Evolutionary conservation across 2,888 invertebrate species (phyloP).

Genomic region (Molanna angustata): DNA sequence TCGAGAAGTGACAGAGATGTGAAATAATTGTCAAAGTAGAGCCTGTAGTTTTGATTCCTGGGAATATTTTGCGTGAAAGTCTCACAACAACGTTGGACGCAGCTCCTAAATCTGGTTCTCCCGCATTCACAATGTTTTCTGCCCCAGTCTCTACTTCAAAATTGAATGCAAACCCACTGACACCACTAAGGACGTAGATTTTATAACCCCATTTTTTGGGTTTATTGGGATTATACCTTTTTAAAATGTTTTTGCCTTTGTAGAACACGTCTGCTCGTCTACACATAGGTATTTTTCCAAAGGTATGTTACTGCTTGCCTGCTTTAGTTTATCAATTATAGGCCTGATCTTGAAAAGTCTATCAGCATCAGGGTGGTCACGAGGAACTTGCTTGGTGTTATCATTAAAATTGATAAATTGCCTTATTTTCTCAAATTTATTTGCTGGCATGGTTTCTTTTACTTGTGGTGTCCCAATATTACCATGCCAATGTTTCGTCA

Average conservation of each 20-base stretch:
- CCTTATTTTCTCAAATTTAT: slow-evolving; percentile 4
- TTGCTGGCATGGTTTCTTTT: slow-evolving; percentile 1
- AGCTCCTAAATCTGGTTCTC: slow-evolving; percentile 2
- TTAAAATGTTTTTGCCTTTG: slow-evolving; percentile 1
- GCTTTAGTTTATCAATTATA: background rate
- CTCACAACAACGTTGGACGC: slow-evolving; percentile 4
- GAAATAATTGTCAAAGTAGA: slow-evolving; percentile 1
- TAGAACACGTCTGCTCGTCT: slow-evolving; percentile 1
- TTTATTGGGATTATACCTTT: slow-evolving; percentile 1
- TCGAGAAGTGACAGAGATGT: background rate
- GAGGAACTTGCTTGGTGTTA: background rate
- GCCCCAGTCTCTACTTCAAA: slow-evolving; percentile 1
- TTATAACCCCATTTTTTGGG: slow-evolving; percentile 1
- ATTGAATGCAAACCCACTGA: slow-evolving; percentile 2
- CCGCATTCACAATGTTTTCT: background rate
- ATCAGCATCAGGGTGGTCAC: background rate
- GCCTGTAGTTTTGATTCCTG: background rate
- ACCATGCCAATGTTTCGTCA: background rate
- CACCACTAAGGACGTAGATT: background rate
- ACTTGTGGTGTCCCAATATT: background rate
- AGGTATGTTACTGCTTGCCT: background rate
- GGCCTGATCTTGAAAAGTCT: slow-evolving; percentile 3
- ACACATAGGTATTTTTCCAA: slow-evolving; percentile 3
- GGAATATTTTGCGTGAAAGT: slow-evolving; percentile 1
- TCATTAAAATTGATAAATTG: slow-evolving; percentile 2